Evolutionary conservation across 2,797 vertebrate genomes (phyloP).

Genomic region (Melopsittacus undulatus): DNA sequence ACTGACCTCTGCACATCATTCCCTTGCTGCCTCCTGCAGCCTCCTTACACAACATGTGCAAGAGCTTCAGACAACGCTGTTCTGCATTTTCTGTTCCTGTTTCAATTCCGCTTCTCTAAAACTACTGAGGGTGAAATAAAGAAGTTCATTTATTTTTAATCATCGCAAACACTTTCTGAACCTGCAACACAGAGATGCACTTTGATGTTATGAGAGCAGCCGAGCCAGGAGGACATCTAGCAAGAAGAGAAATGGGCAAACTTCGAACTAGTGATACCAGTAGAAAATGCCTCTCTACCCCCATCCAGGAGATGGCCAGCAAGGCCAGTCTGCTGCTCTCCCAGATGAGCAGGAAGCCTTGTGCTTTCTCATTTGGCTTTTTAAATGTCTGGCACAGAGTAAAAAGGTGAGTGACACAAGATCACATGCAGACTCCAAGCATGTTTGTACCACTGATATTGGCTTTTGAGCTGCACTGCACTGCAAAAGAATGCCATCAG

Average conservation of each 20-base stretch:
- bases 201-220: not conserved
- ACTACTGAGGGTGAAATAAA: not conserved
- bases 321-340: not conserved
- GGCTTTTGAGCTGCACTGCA: not conserved
- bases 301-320: not conserved
- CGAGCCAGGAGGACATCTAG: not conserved
- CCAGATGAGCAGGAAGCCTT: not conserved
- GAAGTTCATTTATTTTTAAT: not conserved
- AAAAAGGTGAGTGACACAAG: not conserved
- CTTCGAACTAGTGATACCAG: not conserved
- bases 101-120: conserved; percentile 49
- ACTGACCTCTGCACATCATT: not conserved
- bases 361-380: not conserved
- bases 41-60: too few species aligned
- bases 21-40: not conserved
- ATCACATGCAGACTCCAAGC: not conserved
- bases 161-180: not conserved
- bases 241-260: not conserved
- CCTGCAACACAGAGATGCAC: not conserved
- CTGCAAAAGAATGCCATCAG: not conserved
- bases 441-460: not conserved
- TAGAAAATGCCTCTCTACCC: not conserved
- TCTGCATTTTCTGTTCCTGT: conserved; percentile 47
- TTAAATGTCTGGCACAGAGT: not conserved
- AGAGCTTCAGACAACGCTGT: not conserved